Conservation (phyloP, 2,113 vertebrate genomes). For the Turnix velox region DNA sequence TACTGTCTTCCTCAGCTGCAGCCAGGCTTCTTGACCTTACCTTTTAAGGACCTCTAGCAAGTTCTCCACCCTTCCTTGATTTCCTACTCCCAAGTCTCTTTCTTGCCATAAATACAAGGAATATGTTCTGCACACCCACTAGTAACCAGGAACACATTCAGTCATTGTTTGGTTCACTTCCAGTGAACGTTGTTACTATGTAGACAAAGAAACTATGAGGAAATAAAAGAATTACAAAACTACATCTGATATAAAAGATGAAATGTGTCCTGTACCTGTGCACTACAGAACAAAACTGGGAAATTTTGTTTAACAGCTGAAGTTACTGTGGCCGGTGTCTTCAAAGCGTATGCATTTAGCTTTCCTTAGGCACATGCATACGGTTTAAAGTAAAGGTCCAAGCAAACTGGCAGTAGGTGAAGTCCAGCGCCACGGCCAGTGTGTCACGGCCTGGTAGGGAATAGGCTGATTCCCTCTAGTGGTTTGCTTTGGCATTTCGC, state of each 20-base stretch:
- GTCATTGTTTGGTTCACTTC: background rate
- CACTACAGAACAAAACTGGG: fast-evolving
- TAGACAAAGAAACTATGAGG: background rate
- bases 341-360: fast-evolving
- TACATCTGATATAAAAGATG: background rate
- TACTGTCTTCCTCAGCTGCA: background rate
- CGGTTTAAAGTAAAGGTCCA: background rate
- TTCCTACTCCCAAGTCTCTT: background rate
- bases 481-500: background rate
- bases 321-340: background rate
- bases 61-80: background rate
- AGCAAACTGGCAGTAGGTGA: fast-evolving
- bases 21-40: background rate
- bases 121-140: background rate
- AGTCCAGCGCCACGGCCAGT: background rate
- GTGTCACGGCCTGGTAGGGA: fast-evolving
- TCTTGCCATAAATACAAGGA: background rate
- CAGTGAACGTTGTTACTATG: fast-evolving
- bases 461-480: background rate
- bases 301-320: background rate
- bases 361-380: background rate
- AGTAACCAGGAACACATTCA: background rate
- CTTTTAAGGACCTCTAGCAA: background rate
- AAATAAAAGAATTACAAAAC: background rate
- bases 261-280: fast-evolving